Evolutionary conservation across 2,113 vertebrate genomes (phyloP), one percentile per base, ranked within the genome.

Genomic region (Campylomormyrus numenius): DNA sequence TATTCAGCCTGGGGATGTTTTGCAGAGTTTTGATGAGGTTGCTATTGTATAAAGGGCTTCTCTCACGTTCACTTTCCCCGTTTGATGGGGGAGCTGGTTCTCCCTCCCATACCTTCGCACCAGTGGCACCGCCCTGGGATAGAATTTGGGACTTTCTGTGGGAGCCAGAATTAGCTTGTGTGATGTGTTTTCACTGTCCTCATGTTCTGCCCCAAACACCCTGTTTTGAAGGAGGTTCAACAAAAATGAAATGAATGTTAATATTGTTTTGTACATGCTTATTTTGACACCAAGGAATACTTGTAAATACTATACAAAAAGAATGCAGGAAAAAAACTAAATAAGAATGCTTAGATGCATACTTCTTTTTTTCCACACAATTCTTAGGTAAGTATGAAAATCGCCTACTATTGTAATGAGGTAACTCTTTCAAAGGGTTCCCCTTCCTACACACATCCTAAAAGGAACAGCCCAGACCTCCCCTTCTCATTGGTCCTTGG

Each of bases 1-100:
- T 85, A 90, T 90, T 92, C 90, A 87, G 90, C 90, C 89, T 50
- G 89, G 90, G 88, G 90, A 74, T 89, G 88, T 90, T 91, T 89
- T 89, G 56, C 90, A 84, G 48, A 86, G 87, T 91, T 91, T 52
- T 53, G 85, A 90, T 91, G 39, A 91, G 58, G 90, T 91, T 90
- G 89, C 90, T 83, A 89, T 88, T 91, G 87, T 92, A 87, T 74
- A 35, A 89, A 92, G 89, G 58, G 89, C 87, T 88, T 86, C 89
- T 89, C 5, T 88, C 83, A 88, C 46, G 39, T 85, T 80, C 27
- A 62, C 86, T 3, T 48, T 87, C 56, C 62, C 46, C 86, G 35
- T 8, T 88, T 85, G 90, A 80, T 31, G 49, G 70, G 50, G 27
- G 15, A 90, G 74, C 62, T 52, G 86, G 15, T 85, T 39, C 77